These are phyloP conservation scores for Ichneumon xanthorius DNA, from an alignment of 2,888 invertebrate species.

Conservation along the genomic window DNA sequence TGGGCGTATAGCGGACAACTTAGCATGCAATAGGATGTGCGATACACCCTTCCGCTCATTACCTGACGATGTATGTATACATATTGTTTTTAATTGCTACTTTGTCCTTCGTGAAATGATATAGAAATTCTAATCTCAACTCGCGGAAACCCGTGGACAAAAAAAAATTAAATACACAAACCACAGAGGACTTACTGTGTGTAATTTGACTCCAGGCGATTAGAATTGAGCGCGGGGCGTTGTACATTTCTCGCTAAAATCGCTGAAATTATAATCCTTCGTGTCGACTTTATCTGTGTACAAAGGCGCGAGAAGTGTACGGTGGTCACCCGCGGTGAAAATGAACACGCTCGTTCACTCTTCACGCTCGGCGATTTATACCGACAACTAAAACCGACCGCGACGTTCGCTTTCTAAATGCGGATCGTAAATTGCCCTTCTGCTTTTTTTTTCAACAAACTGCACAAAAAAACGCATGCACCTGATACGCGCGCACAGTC, in stretches of 20 bases:
- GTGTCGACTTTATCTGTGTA: constrained; percentile 36
- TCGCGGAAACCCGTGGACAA: not conserved
- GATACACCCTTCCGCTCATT: too few relatives aligned
- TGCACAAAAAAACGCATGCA: not conserved
- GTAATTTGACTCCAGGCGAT: constrained; percentile 1
- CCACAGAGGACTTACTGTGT: not conserved
- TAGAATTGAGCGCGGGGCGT: constrained; percentile 8
- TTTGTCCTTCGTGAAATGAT: not conserved
- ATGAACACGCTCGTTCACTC: constrained; percentile 23
- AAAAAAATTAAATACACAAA: not conserved
- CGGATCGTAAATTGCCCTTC: constrained; percentile 48
- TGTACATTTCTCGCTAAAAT: constrained; percentile 19
- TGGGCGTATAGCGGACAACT: too few relatives aligned
- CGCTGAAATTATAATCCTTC: constrained; percentile 3
- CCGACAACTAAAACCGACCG: constrained; percentile 40
- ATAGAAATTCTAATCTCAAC: constrained; percentile 14
- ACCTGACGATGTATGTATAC: too few relatives aligned
- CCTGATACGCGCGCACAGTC: too few relatives aligned
- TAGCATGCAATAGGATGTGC: too few relatives aligned
- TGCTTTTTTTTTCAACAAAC: constrained; percentile 18
- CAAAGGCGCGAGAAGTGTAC: not conserved
- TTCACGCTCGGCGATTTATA: constrained; percentile 42
- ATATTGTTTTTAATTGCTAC: not conserved
- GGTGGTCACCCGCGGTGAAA: constrained; percentile 37
- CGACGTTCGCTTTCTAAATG: constrained; percentile 56